Base-by-base conservation (phyloP, 2,113 vertebrate genomes). In the Aphyosemion australe region DNA sequence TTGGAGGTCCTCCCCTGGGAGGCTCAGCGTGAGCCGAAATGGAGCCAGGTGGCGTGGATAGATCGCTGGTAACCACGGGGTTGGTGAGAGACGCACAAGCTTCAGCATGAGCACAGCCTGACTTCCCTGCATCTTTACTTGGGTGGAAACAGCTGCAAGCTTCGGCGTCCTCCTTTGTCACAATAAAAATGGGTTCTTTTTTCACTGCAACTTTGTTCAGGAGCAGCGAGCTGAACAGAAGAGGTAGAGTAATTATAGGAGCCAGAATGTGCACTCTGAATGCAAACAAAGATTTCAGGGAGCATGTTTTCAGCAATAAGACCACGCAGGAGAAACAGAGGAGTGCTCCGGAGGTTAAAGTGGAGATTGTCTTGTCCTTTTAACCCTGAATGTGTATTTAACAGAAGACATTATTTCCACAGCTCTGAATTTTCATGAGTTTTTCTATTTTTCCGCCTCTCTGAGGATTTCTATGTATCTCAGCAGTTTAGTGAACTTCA, bases 241-340 rank as follows among this genome's bases (percentile, higher is more conserved):
- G 74, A 78, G 75, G 72, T 71, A 65, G 77, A 79, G 72, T 84
- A 85, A 89, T 85, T 86, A 87, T 59, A 69, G 74, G 47, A 83
- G 71, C 43, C 59, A 34, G 65, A 79, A 77, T 66, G 82, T 77
- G 67, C 65, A n/a, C 71, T 70, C 60, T 77, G 82, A 85, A 84
- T 88, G 82, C 74, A 76, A 78, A 81, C 47, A 73, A 78, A 75
- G 64, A 72, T 84, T 82, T 72, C 54, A 47, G 69, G 59, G 43
- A 62, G 69, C 72, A 77, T 72, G 64, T 65, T 73, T 64, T 63
- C 19, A 37, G 60, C 49, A 69, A 64, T 65, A 68, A 74, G 46
- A 64, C 72, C 73, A 20, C 68, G 63, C 41, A 37, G 60, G 64
- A 46, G 55, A 50, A 21, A 34, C 32, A 42, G 6, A 10, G 1